Evolutionary conservation across 2,888 invertebrate species (phyloP).

Genomic region (Crioceris asparagi): DNA sequence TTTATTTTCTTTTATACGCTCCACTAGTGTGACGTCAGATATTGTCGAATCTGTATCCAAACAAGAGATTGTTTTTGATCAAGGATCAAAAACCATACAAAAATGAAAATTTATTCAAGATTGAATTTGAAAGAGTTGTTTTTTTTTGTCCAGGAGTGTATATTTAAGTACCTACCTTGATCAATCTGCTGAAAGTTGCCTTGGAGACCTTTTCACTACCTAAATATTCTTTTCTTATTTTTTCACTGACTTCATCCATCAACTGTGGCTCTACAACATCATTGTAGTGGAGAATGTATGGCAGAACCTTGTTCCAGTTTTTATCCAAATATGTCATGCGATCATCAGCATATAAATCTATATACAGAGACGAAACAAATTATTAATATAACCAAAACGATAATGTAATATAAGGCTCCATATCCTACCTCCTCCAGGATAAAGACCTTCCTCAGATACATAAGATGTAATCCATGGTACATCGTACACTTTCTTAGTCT

Average conservation of each 20-base stretch:
- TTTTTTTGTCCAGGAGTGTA: too few relatives aligned
- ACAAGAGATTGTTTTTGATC: too few relatives aligned
- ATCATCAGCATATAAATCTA: constrained; percentile 30
- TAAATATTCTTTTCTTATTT: constrained; percentile 33
- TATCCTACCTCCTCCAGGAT: constrained; percentile 1
- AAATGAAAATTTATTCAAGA: too few relatives aligned
- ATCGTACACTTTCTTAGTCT: constrained; percentile 47
- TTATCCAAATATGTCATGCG: constrained; percentile 28
- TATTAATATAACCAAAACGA: background rate
- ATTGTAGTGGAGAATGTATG: constrained; percentile 35
- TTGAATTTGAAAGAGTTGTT: too few relatives aligned
- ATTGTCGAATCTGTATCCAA: too few relatives aligned
- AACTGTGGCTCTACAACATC: constrained; percentile 26
- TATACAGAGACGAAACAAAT: background rate
- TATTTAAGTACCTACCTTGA: constrained; percentile 13
- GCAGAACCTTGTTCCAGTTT: constrained; percentile 32
- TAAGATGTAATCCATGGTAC: constrained; percentile 56
- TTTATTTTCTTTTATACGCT: too few relatives aligned
- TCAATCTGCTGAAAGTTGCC: constrained; percentile 21
- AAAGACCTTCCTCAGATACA: constrained; percentile 3
- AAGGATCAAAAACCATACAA: too few relatives aligned
- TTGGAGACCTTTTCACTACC: constrained; percentile 24
- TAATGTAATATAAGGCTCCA: background rate
- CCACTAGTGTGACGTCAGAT: too few relatives aligned
- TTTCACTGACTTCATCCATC: constrained; percentile 23